These are phyloP conservation scores for Siderastrea radians DNA, from an alignment of 92 coral and sea anemone genomes.

Conservation along the genomic window DNA sequence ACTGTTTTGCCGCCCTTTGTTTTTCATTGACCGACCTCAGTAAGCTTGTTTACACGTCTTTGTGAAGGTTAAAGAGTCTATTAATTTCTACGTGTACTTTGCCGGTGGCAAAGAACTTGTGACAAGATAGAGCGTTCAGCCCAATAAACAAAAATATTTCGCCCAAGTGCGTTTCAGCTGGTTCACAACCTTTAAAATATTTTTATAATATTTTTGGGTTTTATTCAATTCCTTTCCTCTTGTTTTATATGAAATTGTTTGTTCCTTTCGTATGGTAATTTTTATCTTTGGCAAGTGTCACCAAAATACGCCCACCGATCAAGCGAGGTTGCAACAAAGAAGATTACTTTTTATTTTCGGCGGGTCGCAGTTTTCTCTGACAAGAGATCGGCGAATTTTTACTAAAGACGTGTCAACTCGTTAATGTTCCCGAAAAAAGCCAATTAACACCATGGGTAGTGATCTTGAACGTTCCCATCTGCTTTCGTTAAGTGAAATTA, in stretches of 20 bases:
- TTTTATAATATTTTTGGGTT: not conserved
- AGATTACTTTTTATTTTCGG: not conserved
- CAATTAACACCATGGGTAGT: slow-evolving; percentile 12
- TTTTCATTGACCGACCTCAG: not conserved
- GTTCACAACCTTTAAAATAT: not conserved
- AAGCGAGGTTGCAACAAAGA: not conserved
- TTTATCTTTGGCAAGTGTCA: slow-evolving; percentile 22
- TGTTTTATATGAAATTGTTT: not conserved
- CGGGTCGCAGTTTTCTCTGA: not conserved
- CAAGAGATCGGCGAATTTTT: not conserved
- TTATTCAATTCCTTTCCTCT: not conserved
- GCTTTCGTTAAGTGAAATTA: slow-evolving; percentile 2
- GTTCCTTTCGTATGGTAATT: slow-evolving; percentile 9
- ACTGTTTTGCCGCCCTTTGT: not conserved
- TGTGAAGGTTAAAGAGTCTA: slow-evolving; percentile 20
- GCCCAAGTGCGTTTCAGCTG: too few relatives aligned
- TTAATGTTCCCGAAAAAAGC: slow-evolving; percentile 9
- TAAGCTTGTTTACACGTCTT: slow-evolving; percentile 11
- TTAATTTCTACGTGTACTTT: slow-evolving; percentile 1
- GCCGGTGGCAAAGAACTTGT: not conserved
- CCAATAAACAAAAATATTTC: too few relatives aligned
- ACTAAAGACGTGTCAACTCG: slow-evolving; percentile 35
- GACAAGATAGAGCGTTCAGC: not conserved
- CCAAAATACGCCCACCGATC: slow-evolving; percentile 13
- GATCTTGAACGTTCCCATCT: slow-evolving; percentile 11